Evolutionary conservation across 2,797 vertebrate genomes (phyloP), one percentile per base, ranked within the genome.

Genomic region (Astyanax mexicanus): DNA sequence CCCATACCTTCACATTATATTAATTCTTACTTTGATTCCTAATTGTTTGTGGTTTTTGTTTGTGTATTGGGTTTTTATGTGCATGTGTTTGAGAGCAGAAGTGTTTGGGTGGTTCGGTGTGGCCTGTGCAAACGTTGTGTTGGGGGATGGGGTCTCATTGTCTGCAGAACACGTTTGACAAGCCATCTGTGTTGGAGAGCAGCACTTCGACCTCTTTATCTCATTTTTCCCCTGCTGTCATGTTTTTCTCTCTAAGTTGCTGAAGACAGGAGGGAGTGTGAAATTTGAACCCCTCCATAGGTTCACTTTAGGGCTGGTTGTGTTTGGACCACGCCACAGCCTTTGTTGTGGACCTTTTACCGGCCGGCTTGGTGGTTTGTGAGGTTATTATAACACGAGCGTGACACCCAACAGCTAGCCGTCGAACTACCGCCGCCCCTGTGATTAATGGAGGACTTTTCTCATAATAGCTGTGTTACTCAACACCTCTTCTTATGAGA

Each of bases 131-230:
- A 83, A 79, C 74, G 69, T 66, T 1, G 38, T 75, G 72, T 66
- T 64, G 79, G 78, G 81, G 81, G 66, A 72, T 71, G 81, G 81
- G 77, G 60, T 77, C 69, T 81, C 57, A 84, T 73, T 85, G 83
- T 89, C 85, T 84, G 88, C 78, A 84, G 85, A 91, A 92, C 90
- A 27, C 73, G 90, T 92, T 90, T 89, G 89, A 86, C 90, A 87
- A 83, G 75, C 77, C 71, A 66, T 80, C 77, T 80, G 77, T 61
- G 68, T 75, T 77, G 62, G 72, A 69, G 83, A 68, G 57, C 64
- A 54, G 69, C 45, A 70, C 73, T 72, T 72, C 58, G 29, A 77
- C 45, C 79, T 80, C 82, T 79, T 65, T 71, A 72, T 80, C 65
- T 51, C 23, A 57, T 35, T 40, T 57, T 27, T 19, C n/a, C 44